Percentiles rank a stretch among this genome's conserved stretches.
phyloP scores from a whole-genome alignment of 2,797 vertebrate species.

The Hyperoplus lanceolatus region DNA sequence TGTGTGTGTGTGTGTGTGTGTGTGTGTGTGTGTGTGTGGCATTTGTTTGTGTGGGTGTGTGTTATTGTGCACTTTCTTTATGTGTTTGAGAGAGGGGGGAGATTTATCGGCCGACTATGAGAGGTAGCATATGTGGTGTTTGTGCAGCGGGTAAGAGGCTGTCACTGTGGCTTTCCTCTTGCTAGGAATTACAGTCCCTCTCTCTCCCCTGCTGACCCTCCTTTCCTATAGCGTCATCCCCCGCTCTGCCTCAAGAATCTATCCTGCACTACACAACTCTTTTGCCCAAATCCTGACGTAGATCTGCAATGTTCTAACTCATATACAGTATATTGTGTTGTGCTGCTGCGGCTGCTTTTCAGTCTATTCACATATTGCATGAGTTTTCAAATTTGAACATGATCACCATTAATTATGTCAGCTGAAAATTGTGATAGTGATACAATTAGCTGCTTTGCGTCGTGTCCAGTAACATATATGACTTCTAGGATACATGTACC shows the following conservation, averaged over 20 bases:
- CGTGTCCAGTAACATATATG: neutral
- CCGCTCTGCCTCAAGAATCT: slow-evolving; percentile 18
- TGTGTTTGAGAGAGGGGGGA: slow-evolving; percentile 27
- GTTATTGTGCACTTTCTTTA: neutral
- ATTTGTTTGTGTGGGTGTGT: neutral
- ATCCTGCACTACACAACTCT: slow-evolving; percentile 13
- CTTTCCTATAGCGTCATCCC: slow-evolving; percentile 21
- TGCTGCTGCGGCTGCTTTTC: neutral
- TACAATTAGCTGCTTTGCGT: neutral
- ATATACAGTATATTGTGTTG: neutral
- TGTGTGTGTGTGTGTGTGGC: slow-evolving; percentile 14
- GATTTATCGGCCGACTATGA: slow-evolving; percentile 54
- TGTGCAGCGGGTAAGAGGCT: slow-evolving; percentile 55
- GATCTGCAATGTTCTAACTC: neutral
- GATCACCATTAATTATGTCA: neutral
- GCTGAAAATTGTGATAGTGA: neutral
- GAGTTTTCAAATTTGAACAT: slow-evolving; percentile 1
- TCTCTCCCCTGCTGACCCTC: slow-evolving; percentile 28
- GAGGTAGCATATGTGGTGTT: slow-evolving; percentile 48
- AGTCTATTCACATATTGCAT: neutral
- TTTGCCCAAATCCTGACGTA: slow-evolving; percentile 13
- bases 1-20: slow-evolving; percentile 9
- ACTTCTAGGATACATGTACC: slow-evolving; percentile 3
- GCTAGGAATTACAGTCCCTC: slow-evolving; percentile 44
- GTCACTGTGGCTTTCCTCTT: slow-evolving; percentile 53